A percentile compares a stretch with the other conserved stretches of the same genome.
Evolutionary conservation across 1,140 invertebrate genomes (phyloP).

Genomic region (Brachystomella parvula): DNA sequence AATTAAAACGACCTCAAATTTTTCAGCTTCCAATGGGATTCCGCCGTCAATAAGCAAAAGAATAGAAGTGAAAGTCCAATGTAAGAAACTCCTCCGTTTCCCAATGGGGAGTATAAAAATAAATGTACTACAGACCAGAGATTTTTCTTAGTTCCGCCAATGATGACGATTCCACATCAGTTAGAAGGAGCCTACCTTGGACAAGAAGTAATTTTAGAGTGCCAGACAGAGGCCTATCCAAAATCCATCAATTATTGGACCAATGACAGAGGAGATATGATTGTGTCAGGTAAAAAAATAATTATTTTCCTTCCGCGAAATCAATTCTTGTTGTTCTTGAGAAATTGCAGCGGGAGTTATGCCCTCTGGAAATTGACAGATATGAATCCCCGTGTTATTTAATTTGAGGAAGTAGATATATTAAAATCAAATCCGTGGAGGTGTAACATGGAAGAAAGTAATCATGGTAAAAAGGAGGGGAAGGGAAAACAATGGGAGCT

Average conservation of each 20-base stretch:
- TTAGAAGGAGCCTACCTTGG: constrained; percentile 71
- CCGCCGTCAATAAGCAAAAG: constrained; percentile 62
- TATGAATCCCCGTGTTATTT: background rate
- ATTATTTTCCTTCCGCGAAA: background rate
- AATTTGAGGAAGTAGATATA: background rate
- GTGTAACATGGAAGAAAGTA: background rate
- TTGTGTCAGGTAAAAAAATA: constrained; percentile 66
- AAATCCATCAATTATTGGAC: constrained; percentile 85
- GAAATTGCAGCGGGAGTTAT: background rate
- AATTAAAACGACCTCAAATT: background rate
- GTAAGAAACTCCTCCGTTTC: constrained; percentile 51
- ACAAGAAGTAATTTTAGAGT: constrained; percentile 71
- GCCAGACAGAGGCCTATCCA: constrained; percentile 74
- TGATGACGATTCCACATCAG: constrained; percentile 77
- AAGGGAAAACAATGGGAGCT: constrained; percentile 19
- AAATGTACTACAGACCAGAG: background rate
- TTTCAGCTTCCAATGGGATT: constrained; percentile 43
- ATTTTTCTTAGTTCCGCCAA: constrained; percentile 62
- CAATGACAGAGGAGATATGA: constrained; percentile 76
- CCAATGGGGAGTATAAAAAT: background rate
- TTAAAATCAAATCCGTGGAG: background rate
- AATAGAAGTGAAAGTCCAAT: constrained; percentile 77
- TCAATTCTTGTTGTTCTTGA: background rate
- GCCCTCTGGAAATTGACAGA: background rate
- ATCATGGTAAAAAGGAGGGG: constrained; percentile 9